phyloP scores from a whole-genome alignment of 2,888 invertebrate genomes.

The Bimastos eiseni region DNA sequence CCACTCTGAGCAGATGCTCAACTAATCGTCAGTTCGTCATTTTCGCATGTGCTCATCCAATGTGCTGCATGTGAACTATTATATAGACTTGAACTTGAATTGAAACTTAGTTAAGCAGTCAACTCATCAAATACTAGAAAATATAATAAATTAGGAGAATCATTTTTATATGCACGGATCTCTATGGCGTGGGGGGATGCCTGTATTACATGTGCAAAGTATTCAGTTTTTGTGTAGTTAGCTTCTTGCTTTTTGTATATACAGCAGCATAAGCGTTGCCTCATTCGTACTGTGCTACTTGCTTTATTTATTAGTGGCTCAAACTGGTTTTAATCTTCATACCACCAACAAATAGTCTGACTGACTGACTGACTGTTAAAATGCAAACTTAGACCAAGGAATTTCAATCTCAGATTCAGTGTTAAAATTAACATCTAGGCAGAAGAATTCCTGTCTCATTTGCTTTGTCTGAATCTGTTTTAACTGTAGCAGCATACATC shows the following conservation, averaged over 20 bases:
- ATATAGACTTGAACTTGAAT: too few relatives aligned
- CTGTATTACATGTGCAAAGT: neutral
- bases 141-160: neutral
- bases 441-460: too few relatives aligned
- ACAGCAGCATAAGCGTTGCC: neutral
- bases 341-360: neutral
- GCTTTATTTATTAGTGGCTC: too few relatives aligned
- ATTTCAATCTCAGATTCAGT: neutral
- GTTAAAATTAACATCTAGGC: too few relatives aligned
- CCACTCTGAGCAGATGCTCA: too few relatives aligned
- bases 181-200: neutral
- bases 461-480: too few relatives aligned
- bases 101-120: neutral
- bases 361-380: neutral
- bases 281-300: neutral
- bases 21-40: too few relatives aligned
- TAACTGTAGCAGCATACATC: too few relatives aligned
- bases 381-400: neutral
- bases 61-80: too few relatives aligned
- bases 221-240: neutral
- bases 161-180: neutral
- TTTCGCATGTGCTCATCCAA: too few relatives aligned
- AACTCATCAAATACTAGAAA: neutral
- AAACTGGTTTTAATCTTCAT: neutral
- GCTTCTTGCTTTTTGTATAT: neutral